Base-by-base conservation (phyloP, 2,113 vertebrate species). In the Prochilodus magdalenae region DNA sequence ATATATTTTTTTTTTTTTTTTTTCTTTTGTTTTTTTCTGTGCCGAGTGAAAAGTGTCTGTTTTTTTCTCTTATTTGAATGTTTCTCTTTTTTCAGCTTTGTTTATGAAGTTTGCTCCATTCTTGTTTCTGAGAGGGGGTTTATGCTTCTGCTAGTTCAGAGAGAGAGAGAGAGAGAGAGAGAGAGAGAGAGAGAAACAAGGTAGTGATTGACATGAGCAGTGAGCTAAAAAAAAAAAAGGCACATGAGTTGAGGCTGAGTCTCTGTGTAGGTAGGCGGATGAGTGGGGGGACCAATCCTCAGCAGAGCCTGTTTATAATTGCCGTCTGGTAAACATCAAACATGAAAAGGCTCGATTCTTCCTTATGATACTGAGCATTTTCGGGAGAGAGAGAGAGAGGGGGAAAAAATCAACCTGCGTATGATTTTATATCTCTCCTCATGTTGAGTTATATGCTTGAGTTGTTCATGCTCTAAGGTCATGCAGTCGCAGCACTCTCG, bases 291-390 rank as follows among this genome's bases (percentile, higher is more conserved):
- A 83, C 77, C 69, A 73, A 86, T 89, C 87, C 84, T 88, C 88
- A 80, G 74, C 80, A 78, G 87, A 85, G 84, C 82, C 77, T 55
- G 75, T 51, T 83, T 82, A 83, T 88, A 87, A 89, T 88, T 88
- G 82, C 85, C 75, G 83, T 87, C 87, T 87, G 85, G 82, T 83
- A 84, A 88, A 87, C 88, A 88, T 89, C 85, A 86, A 87, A 88
- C 76, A 73, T 74, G 30, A 70, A 81, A 72, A 77, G 77, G 77
- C 69, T 76, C 24, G 81, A 80, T 83, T 85, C 74, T 66, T 73
- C 71, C 82, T 77, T 70, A 87, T 84, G 77, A 85, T 75, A 86
- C 72, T 6, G 66, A 70, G 73, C 60, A 72, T 73, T 81, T 76
- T 47, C n/a, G 70, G 33, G 53, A 26, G 30, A 18, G 13, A 62